A percentile compares a stretch with the other conserved stretches of the same genome.
These are phyloP conservation scores for Ophioninae sp. DNA, from an alignment of 2,888 invertebrate species.

Conservation along the genomic window DNA sequence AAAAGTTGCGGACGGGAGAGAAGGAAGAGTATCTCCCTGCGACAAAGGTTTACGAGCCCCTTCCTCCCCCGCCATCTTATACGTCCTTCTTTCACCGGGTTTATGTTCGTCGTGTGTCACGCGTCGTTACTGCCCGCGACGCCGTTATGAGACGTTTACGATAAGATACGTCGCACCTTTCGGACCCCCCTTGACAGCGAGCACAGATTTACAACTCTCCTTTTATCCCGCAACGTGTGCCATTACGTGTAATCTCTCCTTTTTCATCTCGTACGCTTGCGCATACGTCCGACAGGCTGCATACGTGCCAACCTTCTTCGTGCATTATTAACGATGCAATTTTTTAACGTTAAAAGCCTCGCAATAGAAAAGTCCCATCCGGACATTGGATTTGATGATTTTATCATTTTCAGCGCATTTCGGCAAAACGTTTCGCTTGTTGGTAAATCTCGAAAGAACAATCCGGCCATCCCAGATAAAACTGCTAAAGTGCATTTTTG, in stretches of 20 bases:
- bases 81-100: constrained; percentile 66
- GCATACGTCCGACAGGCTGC: neutral
- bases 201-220: constrained; percentile 71
- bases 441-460: neutral
- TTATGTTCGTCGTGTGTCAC: constrained; percentile 77
- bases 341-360: neutral
- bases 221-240: constrained; percentile 45
- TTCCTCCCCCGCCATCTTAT: constrained; percentile 11
- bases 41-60: constrained; percentile 72
- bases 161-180: constrained; percentile 79
- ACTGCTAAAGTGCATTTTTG: neutral
- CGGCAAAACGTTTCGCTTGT: neutral
- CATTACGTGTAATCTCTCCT: constrained; percentile 36
- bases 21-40: constrained; percentile 49
- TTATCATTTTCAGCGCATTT: neutral
- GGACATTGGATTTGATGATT: neutral
- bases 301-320: constrained; percentile 11
- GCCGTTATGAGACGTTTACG: constrained; percentile 79
- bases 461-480: neutral
- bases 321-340: constrained; percentile 6
- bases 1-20: constrained; percentile 9
- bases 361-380: neutral
- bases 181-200: constrained; percentile 68
- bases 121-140: constrained; percentile 76
- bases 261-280: constrained; percentile 21